Evolutionary conservation across 2,113 vertebrate genomes (phyloP).

Genomic region (Egretta garzetta): DNA sequence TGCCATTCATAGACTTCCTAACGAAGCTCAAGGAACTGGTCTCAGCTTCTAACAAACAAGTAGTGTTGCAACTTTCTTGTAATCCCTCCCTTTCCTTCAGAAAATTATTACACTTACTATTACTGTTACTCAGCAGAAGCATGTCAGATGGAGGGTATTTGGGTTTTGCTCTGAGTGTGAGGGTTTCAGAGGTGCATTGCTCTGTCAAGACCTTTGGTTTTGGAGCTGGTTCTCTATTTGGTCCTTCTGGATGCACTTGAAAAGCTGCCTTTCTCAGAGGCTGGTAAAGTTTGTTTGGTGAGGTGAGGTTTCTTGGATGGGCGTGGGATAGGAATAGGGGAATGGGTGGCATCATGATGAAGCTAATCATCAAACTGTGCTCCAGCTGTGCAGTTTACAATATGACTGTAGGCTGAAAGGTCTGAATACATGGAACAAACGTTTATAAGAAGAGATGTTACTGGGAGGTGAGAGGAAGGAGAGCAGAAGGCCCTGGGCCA

Average conservation of each 20-base stretch:
- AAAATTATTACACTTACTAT: not conserved
- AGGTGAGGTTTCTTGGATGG: not conserved
- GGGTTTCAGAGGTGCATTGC: not conserved
- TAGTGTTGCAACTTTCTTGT: not conserved
- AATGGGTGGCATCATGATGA: not conserved
- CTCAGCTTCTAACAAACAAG: not conserved
- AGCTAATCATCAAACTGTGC: not conserved
- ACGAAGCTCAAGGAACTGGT: not conserved
- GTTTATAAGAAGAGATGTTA: not conserved
- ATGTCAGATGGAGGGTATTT: not conserved
- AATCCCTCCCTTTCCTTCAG: not conserved
- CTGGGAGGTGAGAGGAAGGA: not conserved
- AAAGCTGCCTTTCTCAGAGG: not conserved
- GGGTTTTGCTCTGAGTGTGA: not conserved
- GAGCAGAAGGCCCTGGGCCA: accelerated
- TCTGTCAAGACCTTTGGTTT: not conserved
- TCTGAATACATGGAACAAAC: not conserved
- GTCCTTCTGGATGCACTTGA: not conserved
- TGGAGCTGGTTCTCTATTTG: not conserved
- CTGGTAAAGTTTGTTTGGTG: not conserved
- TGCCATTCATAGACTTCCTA: not conserved
- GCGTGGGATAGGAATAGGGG: not conserved
- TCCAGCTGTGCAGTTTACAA: not conserved
- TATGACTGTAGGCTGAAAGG: not conserved
- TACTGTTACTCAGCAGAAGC: not conserved